Evolutionary conservation across 2,888 invertebrate species (phyloP).

Genomic region (Latheticus oryzae): DNA sequence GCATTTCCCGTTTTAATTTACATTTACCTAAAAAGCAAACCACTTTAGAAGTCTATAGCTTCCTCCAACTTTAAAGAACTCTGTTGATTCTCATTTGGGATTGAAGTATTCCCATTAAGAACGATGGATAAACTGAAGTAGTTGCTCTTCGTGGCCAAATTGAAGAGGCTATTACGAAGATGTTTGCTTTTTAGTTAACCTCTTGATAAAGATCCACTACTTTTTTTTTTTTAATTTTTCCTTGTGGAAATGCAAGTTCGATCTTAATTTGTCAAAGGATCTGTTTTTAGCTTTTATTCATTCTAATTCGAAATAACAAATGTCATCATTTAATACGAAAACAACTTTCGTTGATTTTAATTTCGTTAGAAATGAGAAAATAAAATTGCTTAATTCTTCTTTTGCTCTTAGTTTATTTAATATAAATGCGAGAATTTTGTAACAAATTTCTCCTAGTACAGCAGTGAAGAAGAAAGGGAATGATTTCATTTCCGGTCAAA

Average conservation of each 20-base stretch:
- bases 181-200: constrained; percentile 42
- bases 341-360: too few relatives aligned
- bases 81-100: constrained; percentile 44
- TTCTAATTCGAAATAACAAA: too few relatives aligned
- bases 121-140: constrained; percentile 43
- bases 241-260: too few relatives aligned
- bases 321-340: too few relatives aligned
- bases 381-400: too few relatives aligned
- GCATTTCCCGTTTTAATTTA: constrained; percentile 41
- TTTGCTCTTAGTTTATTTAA: too few relatives aligned
- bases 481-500: constrained; percentile 3
- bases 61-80: constrained; percentile 41
- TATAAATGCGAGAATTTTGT: too few relatives aligned
- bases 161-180: constrained; percentile 43
- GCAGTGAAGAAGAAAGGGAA: constrained; percentile 4
- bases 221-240: constrained; percentile 29
- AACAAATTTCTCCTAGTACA: too few relatives aligned
- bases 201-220: constrained; percentile 38
- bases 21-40: constrained; percentile 41
- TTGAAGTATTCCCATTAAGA: constrained; percentile 44
- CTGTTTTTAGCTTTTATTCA: too few relatives aligned
- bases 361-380: too few relatives aligned
- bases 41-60: constrained; percentile 42
- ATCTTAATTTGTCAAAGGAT: too few relatives aligned
- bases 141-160: constrained; percentile 44